phyloP scores from a whole-genome alignment of 2,113 vertebrate genomes.

The Proteles cristata region DNA sequence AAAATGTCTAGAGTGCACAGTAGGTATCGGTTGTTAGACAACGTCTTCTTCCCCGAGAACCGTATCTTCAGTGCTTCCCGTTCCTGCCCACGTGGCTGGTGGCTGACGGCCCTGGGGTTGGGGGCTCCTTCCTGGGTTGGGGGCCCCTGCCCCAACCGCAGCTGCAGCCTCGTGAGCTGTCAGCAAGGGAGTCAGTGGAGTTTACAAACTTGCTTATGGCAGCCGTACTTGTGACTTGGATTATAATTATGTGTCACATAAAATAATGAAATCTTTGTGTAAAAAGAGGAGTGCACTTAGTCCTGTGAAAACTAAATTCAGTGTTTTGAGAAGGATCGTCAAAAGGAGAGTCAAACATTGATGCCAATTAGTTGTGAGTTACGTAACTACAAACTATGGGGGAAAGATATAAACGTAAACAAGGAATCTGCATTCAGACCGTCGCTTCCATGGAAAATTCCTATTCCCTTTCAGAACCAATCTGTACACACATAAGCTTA shows the following conservation, averaged over 20 bases:
- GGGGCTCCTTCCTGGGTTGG: background rate
- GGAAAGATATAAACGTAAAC: background rate
- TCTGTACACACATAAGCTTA: background rate
- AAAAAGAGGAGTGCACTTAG: background rate
- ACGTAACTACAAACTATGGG: background rate
- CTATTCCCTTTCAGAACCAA: background rate
- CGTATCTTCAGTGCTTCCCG: background rate
- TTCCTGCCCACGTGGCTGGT: background rate
- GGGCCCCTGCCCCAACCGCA: fast-evolving
- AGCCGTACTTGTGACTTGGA: background rate
- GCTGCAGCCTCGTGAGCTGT: background rate
- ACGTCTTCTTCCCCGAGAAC: background rate
- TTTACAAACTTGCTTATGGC: background rate
- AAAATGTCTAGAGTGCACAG: background rate
- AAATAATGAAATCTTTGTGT: background rate
- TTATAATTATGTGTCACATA: background rate
- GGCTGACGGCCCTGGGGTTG: background rate
- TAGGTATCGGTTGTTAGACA: background rate
- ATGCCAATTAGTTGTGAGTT: background rate
- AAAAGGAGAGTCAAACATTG: background rate
- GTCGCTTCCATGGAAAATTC: background rate
- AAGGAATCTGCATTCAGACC: background rate
- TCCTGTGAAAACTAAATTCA: background rate
- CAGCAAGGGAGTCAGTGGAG: background rate
- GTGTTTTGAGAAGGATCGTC: background rate